A percentile compares a stretch with the other conserved stretches of the same genome.
Evolutionary conservation across 2,888 invertebrate species (phyloP).

Genomic region (Patella caerulea): DNA sequence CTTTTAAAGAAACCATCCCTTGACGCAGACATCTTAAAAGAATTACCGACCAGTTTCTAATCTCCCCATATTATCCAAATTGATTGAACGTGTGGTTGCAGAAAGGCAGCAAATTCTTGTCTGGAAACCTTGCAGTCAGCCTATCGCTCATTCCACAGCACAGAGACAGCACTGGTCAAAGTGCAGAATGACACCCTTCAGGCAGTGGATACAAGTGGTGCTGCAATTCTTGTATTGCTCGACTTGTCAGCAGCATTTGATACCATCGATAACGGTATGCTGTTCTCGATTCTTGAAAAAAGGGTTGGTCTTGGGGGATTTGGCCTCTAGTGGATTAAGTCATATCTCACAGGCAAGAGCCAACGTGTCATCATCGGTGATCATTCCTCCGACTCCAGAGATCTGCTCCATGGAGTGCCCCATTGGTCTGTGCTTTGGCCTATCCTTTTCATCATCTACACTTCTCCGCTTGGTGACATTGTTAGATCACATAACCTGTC

Average conservation of each 20-base stretch:
- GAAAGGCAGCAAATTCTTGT: neutral
- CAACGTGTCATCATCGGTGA: too few relatives aligned
- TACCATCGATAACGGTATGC: neutral
- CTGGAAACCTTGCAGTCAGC: neutral
- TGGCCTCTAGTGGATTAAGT: too few relatives aligned
- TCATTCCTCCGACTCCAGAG: too few relatives aligned
- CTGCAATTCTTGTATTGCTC: conserved; percentile 2
- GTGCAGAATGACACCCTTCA: conserved; percentile 6
- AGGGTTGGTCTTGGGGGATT: too few relatives aligned
- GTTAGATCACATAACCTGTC: neutral
- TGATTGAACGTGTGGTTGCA: conserved; percentile 11
- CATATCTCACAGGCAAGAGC: too few relatives aligned
- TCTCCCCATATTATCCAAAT: neutral
- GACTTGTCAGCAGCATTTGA: neutral
- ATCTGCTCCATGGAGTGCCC: neutral
- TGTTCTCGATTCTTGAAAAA: neutral
- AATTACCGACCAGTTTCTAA: conserved; percentile 13
- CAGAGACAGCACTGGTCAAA: conserved; percentile 7
- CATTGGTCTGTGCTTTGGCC: neutral
- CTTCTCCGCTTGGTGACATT: too few relatives aligned
- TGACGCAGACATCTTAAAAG: conserved; percentile 1
- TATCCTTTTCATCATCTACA: neutral
- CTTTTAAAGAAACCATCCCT: neutral
- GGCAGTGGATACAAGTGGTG: conserved; percentile 11
- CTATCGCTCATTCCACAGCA: conserved; percentile 7